Base-by-base conservation (phyloP, 2,797 vertebrate species). In the Apodemus agrarius region DNA sequence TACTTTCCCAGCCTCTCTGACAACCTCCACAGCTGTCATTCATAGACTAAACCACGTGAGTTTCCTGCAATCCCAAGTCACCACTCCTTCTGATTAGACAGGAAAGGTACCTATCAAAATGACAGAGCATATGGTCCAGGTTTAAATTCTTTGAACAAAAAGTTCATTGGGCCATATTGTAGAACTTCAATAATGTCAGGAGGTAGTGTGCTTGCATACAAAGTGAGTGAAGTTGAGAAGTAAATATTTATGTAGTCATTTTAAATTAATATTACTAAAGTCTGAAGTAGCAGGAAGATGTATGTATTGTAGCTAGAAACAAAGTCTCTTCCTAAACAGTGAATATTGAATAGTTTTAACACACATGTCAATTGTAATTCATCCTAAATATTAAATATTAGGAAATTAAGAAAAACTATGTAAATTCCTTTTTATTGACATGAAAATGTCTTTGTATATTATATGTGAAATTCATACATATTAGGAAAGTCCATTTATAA, bases 401-500 rank as follows among this genome's bases (percentile, higher is more conserved):
- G n/a, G 0, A 1, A 91, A 21, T 31, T 46, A 52, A 94, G 67
- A 90, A 86, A 57, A 40, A 34, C 16, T 46, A 12, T n/a, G 10
- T 93, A 91, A 40, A 78, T 74, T 86, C 81, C 5, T 95, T 5
- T 52, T 52, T 52, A 40, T 69, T 81, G 59, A 65, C 17, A 34
- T 67, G 63, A 63, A 94, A 88, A 43, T 49, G 26, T 2, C 24
- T 52, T 37, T 34, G 22, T 24, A 75, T 5, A 84, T 10, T 76
- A 8, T 14, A 7, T 61, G 0, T 46, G 2, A 91, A 94, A 88
- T 12, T 65, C 80, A 76, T 81, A 75, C n/a, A n/a, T 17, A 54
- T 69, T 90, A 79, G 17, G 4, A 63, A 89, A 93, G 54, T 59
- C 52, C 13, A 87, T 61, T 94, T 92, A 89, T 49, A 80, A 75